These are phyloP conservation scores for Tenebrosternarchus preto DNA, from an alignment of 2,113 vertebrate genomes.

Conservation along the genomic window DNA sequence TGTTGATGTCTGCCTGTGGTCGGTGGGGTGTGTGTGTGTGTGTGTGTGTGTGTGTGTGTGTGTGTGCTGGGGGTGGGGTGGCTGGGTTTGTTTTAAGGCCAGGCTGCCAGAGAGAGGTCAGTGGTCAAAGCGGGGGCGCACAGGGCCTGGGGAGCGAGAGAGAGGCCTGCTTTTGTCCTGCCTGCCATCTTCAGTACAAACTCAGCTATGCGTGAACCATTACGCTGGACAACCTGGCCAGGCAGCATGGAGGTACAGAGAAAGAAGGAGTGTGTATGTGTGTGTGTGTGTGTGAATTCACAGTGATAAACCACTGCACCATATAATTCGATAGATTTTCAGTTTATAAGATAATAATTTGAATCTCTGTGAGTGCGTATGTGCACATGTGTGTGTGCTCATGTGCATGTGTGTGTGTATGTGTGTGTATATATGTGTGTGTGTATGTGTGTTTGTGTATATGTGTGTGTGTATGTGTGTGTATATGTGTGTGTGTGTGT, in stretches of 20 bases:
- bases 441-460: constrained; percentile 33
- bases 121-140: constrained; percentile 53
- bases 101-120: constrained; percentile 75
- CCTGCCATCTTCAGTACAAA: constrained; percentile 81
- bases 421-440: constrained; percentile 15
- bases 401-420: too few species aligned
- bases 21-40: neutral
- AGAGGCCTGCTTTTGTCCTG: constrained; percentile 78
- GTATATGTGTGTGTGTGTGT: constrained; percentile 22
- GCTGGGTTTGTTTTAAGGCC: constrained; percentile 37
- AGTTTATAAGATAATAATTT: neutral
- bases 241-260: neutral
- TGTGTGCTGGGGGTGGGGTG: neutral
- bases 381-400: too few species aligned
- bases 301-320: neutral
- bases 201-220: constrained; percentile 86
- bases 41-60: neutral
- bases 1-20: neutral
- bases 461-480: neutral
- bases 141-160: constrained; percentile 72
- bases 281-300: constrained; percentile 33
- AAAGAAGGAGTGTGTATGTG: constrained; percentile 36
- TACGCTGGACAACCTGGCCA: constrained; percentile 63
- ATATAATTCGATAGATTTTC: too few species aligned
- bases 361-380: constrained; percentile 36